Evolutionary conservation across 2,113 vertebrate species (phyloP).

Genomic region (Rattus norvegicus): GRCr8 NC_086025.1:30268001-30268500

Average conservation of each 20-base stretch:
- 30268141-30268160: slow-evolving; percentile 1
- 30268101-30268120: neutral
- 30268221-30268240: neutral
- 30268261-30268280: neutral
- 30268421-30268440: slow-evolving; percentile 24
- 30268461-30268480: neutral
- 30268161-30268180: neutral
- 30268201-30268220: neutral
- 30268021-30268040: neutral
- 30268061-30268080: neutral
- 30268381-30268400: neutral
- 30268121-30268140: neutral
- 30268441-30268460: slow-evolving; percentile 2
- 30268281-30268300: neutral
- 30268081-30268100: neutral
- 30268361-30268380: neutral
- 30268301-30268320: neutral
- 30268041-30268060: neutral
- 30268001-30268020: neutral
- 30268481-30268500: neutral
- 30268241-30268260: neutral
- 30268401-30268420: neutral
- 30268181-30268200: slow-evolving; percentile 19
- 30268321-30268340: neutral
- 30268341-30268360: neutral